A percentile compares a stretch with the other conserved stretches of the same genome.
phyloP scores from a whole-genome alignment of 2,888 invertebrate species.

The Graphium colonna region DNA sequence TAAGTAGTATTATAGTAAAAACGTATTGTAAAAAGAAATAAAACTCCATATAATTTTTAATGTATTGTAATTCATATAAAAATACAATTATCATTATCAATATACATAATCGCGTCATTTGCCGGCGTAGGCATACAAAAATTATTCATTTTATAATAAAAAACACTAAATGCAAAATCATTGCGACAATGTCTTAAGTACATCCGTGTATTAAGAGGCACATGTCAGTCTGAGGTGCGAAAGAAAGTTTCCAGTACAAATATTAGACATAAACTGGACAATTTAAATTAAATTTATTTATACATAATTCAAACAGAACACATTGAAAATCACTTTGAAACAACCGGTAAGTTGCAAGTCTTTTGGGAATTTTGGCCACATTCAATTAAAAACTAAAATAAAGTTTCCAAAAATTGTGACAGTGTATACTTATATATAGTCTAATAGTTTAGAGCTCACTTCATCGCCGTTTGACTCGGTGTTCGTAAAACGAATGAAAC shows the following conservation, averaged over 20 bases:
- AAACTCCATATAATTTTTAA: slow-evolving; percentile 41
- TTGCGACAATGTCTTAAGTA: slow-evolving; percentile 60
- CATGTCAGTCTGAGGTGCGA: slow-evolving; percentile 48
- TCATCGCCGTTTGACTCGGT: slow-evolving; percentile 31
- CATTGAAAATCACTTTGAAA: slow-evolving; percentile 7
- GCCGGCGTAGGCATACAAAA: slow-evolving; percentile 58
- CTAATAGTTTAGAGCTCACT: slow-evolving; percentile 27
- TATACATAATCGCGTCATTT: slow-evolving; percentile 65
- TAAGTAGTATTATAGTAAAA: no score
- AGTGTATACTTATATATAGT: not conserved
- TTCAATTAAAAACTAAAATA: not conserved
- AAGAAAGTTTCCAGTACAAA: no score
- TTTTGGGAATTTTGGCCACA: slow-evolving; percentile 1
- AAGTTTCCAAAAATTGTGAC: slow-evolving; percentile 7
- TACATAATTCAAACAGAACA: not conserved
- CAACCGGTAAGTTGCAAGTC: no score
- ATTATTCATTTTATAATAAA: slow-evolving; percentile 44
- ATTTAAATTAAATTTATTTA: no score
- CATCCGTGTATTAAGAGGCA: slow-evolving; percentile 50
- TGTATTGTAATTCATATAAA: slow-evolving; percentile 74
- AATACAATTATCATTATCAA: slow-evolving; percentile 71
- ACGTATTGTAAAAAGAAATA: slow-evolving; percentile 38
- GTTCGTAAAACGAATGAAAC: slow-evolving; percentile 16
- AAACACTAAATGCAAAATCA: slow-evolving; percentile 57
- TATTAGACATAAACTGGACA: no score